These are phyloP conservation scores for Schrankia costaestrigalis DNA, from an alignment of 2,888 invertebrate genomes.

Conservation along the genomic window DNA sequence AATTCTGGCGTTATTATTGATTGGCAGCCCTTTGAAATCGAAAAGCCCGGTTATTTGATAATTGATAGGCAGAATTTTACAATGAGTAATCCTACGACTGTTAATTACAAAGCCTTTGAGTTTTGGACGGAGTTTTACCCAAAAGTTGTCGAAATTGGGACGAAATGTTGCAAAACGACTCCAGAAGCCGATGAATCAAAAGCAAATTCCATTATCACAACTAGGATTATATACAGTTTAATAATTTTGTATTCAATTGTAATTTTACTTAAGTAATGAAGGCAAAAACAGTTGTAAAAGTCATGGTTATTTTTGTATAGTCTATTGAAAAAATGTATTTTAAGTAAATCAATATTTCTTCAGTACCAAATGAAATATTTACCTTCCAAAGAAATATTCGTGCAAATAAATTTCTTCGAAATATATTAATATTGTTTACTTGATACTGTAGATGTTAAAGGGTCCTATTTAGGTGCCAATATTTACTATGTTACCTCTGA, in stretches of 20 bases:
- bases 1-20: constrained; percentile 86
- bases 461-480: neutral
- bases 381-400: constrained; percentile 35
- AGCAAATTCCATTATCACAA: constrained; percentile 39
- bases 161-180: constrained; percentile 88
- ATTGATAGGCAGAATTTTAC: constrained; percentile 87
- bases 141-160: constrained; percentile 85
- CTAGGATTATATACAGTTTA: constrained; percentile 45
- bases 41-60: constrained; percentile 85
- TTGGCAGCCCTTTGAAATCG: constrained; percentile 86
- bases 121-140: constrained; percentile 94
- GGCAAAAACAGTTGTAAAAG: constrained; percentile 28
- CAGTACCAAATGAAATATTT: constrained; percentile 40
- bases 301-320: constrained; percentile 69
- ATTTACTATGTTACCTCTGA: constrained; percentile 4
- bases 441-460: neutral
- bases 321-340: constrained; percentile 66
- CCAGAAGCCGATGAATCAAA: constrained; percentile 67
- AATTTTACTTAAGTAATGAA: constrained; percentile 50
- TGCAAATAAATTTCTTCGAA: constrained; percentile 37
- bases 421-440: constrained; percentile 8
- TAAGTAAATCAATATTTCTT: constrained; percentile 42
- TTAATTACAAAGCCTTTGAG: constrained; percentile 88
- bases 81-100: constrained; percentile 84
- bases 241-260: constrained; percentile 47